Percentiles rank a stretch among this genome's conserved stretches.
phyloP scores from a whole-genome alignment of 1,140 invertebrate genomes.

The Mya arenaria region DNA sequence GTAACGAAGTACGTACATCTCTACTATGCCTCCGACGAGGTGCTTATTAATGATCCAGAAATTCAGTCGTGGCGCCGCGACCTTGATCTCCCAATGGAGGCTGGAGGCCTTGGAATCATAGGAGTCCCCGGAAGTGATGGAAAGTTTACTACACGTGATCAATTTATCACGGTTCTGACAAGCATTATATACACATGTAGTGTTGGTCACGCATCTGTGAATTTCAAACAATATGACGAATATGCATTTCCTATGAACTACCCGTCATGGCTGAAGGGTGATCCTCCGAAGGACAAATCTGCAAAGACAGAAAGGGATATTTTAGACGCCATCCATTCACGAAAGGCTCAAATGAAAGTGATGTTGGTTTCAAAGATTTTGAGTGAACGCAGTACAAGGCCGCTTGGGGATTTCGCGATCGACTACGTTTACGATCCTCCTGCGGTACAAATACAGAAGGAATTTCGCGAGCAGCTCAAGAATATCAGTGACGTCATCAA shows the following conservation, averaged over 20 bases:
- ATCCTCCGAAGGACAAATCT: constrained; percentile 75
- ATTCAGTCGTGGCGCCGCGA: constrained; percentile 77
- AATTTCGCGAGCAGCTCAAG: not conserved
- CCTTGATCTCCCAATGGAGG: constrained; percentile 65
- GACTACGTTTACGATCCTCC: not conserved
- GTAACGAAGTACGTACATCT: not conserved
- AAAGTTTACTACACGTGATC: constrained; percentile 62
- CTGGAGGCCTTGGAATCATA: constrained; percentile 74
- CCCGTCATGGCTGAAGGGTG: constrained; percentile 75
- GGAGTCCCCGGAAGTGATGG: constrained; percentile 71
- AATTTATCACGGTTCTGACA: constrained; percentile 74
- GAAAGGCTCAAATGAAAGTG: not conserved
- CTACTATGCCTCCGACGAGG: constrained; percentile 5
- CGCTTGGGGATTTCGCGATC: not conserved
- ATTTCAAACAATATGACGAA: constrained; percentile 75
- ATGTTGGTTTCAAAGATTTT: not conserved
- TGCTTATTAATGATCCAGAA: constrained; percentile 70
- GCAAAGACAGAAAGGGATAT: not conserved
- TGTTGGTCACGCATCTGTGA: constrained; percentile 80
- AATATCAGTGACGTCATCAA: not conserved
- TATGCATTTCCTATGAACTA: constrained; percentile 82
- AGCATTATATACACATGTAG: constrained; percentile 79
- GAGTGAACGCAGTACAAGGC: not conserved
- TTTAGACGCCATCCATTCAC: not conserved
- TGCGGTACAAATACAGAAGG: not conserved